Evolutionary conservation across 2,113 vertebrate species (phyloP), one percentile per base, ranked within the genome.

Genomic region (Albula goreensis): DNA sequence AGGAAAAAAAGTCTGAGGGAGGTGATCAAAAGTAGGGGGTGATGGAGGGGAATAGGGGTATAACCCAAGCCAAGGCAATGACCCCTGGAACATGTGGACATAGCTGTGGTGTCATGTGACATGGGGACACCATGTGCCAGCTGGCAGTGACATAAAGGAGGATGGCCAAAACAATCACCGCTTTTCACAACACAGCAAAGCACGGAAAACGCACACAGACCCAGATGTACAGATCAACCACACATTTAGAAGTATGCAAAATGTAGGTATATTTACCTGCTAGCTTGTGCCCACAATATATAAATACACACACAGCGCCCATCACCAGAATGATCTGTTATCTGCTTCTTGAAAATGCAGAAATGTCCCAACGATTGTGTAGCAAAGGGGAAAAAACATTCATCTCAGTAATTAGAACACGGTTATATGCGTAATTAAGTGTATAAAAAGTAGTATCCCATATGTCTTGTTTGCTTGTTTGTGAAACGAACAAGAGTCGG

Each of bases 51-150:
- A 96, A 96, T 96, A 96, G 94, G 94, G 94, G 91, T 94, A 94
- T 94, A 93, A 96, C 95, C 96, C 96, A 1, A 92, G 95, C 95
- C 93, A 93, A 96, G 93, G 90, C 91, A 95, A 95, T 91, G 85
- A 96, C 94, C 94, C 94, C 93, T 92, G 83, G 95, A 97, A 95
- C 95, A 96, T 97, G 96, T 97, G 97, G 96, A 97, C 96, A 96
- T 97, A 98, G 97, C 97, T 98, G 97, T 96, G 96, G 93, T 95
- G 95, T 97, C 96, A 97, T 95, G 96, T 98, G 97, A 97, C 94
- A 93, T 90, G 92, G 95, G 90, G 90, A 80, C 1, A 85, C 93
- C 93, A 91, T 6, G 80, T 96, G 96, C 96, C 96, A 97, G 96
- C 96, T 97, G 96, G 96, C 94, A 92, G 12, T 83, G 52, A 91